Evolutionary conservation across 2,113 vertebrate species (phyloP).

Genomic region (pig (Sus scrofa)): T2T-Sscrofa CM000821.6:47882001-47882500

Average conservation of each 20-base stretch:
- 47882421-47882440: background rate
- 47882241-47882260: background rate
- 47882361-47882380: background rate
- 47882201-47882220: background rate
- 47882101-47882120: background rate
- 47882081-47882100: background rate
- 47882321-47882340: background rate
- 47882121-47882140: background rate
- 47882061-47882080: background rate
- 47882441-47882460: background rate
- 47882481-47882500: constrained; percentile 4
- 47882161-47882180: background rate
- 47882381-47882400: background rate
- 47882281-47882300: background rate
- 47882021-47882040: background rate
- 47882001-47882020: background rate
- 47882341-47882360: background rate
- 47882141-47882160: background rate
- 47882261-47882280: too few species aligned
- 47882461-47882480: background rate
- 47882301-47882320: background rate
- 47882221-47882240: background rate
- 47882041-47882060: background rate
- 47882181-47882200: background rate
- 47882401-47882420: background rate